Evolutionary conservation across 2,888 invertebrate species (phyloP).

Genomic region (Tupiocoris notatus): DNA sequence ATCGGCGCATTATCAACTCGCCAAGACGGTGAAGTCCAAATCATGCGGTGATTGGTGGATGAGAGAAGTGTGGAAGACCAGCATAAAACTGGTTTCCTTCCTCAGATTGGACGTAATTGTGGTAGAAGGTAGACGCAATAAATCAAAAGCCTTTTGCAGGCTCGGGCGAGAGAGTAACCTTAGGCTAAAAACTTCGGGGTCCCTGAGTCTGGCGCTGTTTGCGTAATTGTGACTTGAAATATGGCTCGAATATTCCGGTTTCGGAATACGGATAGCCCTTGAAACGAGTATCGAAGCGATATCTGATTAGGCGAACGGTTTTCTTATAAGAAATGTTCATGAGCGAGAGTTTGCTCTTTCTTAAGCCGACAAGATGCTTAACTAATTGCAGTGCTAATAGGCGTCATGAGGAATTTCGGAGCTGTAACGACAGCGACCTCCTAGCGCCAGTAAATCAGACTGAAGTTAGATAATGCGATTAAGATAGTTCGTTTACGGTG

Average conservation of each 20-base stretch:
- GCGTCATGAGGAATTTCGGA: conserved; percentile 16
- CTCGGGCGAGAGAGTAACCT: conserved; percentile 17
- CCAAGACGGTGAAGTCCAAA: not conserved
- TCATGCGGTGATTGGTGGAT: conserved; percentile 12
- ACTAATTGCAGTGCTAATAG: conserved; percentile 25
- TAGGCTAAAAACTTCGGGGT: conserved; percentile 17
- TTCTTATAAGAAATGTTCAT: not conserved
- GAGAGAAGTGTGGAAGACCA: not conserved
- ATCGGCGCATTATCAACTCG: conserved; percentile 16
- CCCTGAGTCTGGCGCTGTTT: conserved; percentile 32
- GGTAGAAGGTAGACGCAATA: conserved; percentile 23
- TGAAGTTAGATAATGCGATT: conserved; percentile 5
- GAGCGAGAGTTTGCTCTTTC: conserved; percentile 8
- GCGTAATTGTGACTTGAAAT: conserved; percentile 39
- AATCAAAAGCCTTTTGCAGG: conserved; percentile 29
- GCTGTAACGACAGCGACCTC: not conserved
- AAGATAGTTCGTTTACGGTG: conserved; percentile 6
- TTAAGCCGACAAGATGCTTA: not conserved
- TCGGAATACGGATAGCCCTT: not conserved
- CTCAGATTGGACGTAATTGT: conserved; percentile 33
- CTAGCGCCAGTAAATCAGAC: conserved; percentile 16
- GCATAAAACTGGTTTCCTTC: conserved; percentile 31
- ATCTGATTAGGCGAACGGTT: not conserved
- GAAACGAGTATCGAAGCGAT: not conserved
- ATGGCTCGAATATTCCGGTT: conserved; percentile 30